Evolutionary conservation across 2,113 vertebrate species (phyloP).

Genomic region (Boulengeromyrus knoepffleri): DNA sequence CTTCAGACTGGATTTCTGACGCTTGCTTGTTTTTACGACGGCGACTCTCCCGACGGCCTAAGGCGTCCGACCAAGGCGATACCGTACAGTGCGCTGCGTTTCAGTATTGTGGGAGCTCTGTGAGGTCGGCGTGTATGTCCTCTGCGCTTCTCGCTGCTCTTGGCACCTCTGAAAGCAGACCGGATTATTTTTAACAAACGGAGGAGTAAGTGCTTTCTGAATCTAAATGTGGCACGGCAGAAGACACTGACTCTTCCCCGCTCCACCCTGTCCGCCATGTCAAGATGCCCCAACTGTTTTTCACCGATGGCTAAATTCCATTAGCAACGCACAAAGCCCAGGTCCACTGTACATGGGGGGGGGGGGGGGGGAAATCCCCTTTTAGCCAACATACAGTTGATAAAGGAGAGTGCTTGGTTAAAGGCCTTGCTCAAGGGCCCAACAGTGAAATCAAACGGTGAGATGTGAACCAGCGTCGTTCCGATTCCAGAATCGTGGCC

Average conservation of each 20-base stretch:
- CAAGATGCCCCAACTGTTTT: not conserved
- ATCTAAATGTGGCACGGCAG: not conserved
- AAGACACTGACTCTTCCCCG: not conserved
- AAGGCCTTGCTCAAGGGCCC: not conserved
- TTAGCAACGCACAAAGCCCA: not conserved
- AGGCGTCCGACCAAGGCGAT: accelerated
- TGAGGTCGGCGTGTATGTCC: not conserved
- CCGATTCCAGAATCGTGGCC: too few species aligned
- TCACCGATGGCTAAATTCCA: not conserved
- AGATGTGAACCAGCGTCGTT: too few species aligned
- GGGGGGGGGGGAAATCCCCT: not conserved
- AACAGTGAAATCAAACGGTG: not conserved
- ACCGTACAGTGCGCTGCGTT: not conserved
- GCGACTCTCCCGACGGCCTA: not conserved
- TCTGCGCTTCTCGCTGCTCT: not conserved
- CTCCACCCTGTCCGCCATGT: not conserved
- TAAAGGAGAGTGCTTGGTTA: not conserved
- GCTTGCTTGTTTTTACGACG: not conserved
- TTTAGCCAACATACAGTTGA: not conserved
- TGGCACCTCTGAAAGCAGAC: not conserved
- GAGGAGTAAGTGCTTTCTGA: not conserved
- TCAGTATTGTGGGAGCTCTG: not conserved
- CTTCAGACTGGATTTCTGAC: not conserved
- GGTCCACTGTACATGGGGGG: not conserved
- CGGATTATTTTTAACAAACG: not conserved